These are phyloP conservation scores for Phocoena sinus DNA, from an alignment of 2,113 vertebrate genomes.

Conservation along the genomic window DNA sequence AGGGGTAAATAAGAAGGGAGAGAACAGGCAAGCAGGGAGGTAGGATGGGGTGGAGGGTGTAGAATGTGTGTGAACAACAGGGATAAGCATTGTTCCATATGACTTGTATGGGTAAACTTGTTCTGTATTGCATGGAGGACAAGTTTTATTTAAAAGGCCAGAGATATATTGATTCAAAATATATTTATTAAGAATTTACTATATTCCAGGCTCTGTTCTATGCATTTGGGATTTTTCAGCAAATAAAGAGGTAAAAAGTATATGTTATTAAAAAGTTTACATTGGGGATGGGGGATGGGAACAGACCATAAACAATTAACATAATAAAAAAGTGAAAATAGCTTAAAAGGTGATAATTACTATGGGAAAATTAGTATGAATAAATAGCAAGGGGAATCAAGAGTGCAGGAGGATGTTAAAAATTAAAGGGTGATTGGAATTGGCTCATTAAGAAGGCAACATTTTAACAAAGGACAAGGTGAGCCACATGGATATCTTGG, in stretches of 20 bases:
- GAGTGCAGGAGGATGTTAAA: not conserved
- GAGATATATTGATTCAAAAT: not conserved
- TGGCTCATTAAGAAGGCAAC: not conserved
- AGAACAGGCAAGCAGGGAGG: not conserved
- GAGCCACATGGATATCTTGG: not conserved
- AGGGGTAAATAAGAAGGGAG: not conserved
- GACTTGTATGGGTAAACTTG: not conserved
- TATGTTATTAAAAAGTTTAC: not conserved
- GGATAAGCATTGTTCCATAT: accelerated
- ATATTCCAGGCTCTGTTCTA: not conserved
- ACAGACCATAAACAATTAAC: not conserved
- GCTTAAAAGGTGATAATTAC: not conserved
- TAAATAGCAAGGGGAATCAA: not conserved
- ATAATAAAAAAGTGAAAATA: not conserved
- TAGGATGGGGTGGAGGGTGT: accelerated
- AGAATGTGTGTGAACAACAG: not conserved
- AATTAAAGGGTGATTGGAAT: not conserved
- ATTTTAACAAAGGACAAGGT: not conserved
- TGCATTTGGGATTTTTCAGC: not conserved
- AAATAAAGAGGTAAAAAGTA: not conserved
- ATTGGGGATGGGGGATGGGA: not conserved
- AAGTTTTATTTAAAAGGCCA: not conserved
- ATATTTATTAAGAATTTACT: not conserved
- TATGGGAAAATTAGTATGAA: not conserved
- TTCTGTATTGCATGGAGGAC: not conserved